Percentiles rank a stretch among this genome's conserved stretches.
Conservation (phyloP, 92 coral and sea anemone genomes). For the Umimayanthus chanpuru region DNA sequence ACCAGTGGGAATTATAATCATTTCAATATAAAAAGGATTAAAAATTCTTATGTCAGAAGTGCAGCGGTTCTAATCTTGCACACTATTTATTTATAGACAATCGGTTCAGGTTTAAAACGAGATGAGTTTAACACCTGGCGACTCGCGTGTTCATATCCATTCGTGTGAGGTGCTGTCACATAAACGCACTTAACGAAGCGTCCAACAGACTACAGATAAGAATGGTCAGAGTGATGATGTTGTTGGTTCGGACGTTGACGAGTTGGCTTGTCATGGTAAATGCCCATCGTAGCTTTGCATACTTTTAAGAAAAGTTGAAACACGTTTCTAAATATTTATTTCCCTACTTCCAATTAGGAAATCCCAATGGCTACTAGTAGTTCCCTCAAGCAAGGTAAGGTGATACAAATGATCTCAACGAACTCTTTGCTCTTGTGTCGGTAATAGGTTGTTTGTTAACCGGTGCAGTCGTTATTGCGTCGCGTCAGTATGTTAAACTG, state of each 20-base stretch:
- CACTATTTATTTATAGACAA: neutral
- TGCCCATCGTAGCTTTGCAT: neutral
- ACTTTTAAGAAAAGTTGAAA: too few relatives aligned
- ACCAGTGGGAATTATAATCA: neutral
- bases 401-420: neutral
- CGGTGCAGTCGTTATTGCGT: too few relatives aligned
- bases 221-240: neutral
- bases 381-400: neutral
- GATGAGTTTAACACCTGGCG: neutral
- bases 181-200: too few relatives aligned
- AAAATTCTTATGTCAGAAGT: neutral
- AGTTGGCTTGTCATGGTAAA: neutral
- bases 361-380: neutral
- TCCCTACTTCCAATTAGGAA: neutral
- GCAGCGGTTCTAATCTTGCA: neutral
- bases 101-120: neutral
- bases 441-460: too few relatives aligned
- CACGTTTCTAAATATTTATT: neutral
- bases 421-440: neutral
- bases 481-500: too few relatives aligned
- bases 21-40: neutral
- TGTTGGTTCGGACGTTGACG: neutral
- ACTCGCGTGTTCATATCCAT: too few relatives aligned
- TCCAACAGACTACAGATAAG: too few relatives aligned
- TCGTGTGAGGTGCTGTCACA: too few relatives aligned